These are phyloP conservation scores for Cossypha polioptera DNA, from an alignment of 2,797 vertebrate species.

Conservation along the genomic window DNA sequence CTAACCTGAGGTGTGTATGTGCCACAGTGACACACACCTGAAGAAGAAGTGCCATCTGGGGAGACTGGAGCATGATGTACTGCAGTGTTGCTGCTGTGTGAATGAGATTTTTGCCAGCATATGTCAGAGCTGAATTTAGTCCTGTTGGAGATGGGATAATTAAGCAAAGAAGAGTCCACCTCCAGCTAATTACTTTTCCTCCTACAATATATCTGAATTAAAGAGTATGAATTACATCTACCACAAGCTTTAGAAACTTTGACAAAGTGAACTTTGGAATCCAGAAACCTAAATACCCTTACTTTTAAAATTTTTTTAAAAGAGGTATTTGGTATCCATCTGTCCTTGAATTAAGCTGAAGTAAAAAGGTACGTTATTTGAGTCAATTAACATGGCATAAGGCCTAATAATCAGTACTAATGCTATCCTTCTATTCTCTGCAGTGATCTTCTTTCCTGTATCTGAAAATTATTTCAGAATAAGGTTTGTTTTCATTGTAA, in stretches of 20 bases:
- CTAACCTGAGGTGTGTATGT: background rate
- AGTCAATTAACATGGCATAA: background rate
- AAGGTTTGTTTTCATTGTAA: background rate
- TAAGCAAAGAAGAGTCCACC: slow-evolving; percentile 8
- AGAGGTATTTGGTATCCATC: background rate
- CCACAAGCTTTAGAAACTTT: background rate
- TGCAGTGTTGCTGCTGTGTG: background rate
- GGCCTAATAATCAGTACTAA: background rate
- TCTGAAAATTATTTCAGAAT: background rate
- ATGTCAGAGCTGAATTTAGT: slow-evolving; percentile 26
- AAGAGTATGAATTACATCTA: background rate
- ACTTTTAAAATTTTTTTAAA: background rate
- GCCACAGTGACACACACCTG: background rate
- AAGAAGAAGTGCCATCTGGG: background rate
- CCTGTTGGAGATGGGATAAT: background rate
- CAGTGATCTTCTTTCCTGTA: background rate
- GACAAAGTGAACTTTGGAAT: background rate
- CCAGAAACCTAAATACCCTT: background rate
- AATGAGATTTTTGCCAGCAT: slow-evolving; percentile 4
- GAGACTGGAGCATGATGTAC: background rate
- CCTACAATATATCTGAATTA: background rate
- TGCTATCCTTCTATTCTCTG: background rate
- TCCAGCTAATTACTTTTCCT: slow-evolving; percentile 35
- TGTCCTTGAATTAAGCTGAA: background rate
- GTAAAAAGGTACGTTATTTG: background rate